A percentile compares a stretch with the other conserved stretches of the same genome.
Evolutionary conservation across 2,888 invertebrate genomes (phyloP).

Genomic region (Apodemia hepburni): DNA sequence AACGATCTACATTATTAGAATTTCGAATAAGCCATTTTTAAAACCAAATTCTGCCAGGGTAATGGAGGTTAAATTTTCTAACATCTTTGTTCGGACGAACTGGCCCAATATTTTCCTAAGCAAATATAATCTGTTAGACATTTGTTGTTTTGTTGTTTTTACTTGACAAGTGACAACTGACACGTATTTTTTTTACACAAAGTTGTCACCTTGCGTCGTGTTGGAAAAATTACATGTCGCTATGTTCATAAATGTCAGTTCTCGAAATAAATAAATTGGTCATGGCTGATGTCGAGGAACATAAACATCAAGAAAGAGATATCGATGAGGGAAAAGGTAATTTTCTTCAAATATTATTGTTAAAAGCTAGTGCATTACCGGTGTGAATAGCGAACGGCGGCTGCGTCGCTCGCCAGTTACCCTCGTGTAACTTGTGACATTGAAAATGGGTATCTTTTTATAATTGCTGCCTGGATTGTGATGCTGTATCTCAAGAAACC

Average conservation of each 20-base stretch:
- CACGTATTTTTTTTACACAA: conserved; percentile 53
- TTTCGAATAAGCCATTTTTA: too few relatives aligned
- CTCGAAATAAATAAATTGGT: conserved; percentile 76
- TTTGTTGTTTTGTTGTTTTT: conserved; percentile 9
- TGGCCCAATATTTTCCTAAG: too few relatives aligned
- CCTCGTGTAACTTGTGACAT: conserved; percentile 78
- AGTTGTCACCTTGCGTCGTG: conserved; percentile 69
- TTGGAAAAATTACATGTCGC: conserved; percentile 71
- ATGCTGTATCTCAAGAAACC: conserved; percentile 61
- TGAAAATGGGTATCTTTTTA: conserved; percentile 77
- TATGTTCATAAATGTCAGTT: conserved; percentile 76
- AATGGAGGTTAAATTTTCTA: too few relatives aligned
- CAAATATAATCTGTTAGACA: neutral
- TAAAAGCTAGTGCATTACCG: conserved; percentile 55
- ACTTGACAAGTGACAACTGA: conserved; percentile 57
- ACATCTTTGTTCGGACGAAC: too few relatives aligned
- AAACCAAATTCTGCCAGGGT: too few relatives aligned
- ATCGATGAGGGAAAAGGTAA: conserved; percentile 78
- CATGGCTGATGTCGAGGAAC: conserved; percentile 76
- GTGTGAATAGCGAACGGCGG: conserved; percentile 56
- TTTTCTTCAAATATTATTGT: conserved; percentile 68
- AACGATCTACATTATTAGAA: too few relatives aligned
- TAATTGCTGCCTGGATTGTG: conserved; percentile 76
- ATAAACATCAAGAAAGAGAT: conserved; percentile 72
- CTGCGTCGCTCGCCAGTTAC: conserved; percentile 51